Evolutionary conservation across 2,888 invertebrate species (phyloP), one percentile per base, ranked within the genome.

Genomic region (Cheiracanthium punctorium): DNA sequence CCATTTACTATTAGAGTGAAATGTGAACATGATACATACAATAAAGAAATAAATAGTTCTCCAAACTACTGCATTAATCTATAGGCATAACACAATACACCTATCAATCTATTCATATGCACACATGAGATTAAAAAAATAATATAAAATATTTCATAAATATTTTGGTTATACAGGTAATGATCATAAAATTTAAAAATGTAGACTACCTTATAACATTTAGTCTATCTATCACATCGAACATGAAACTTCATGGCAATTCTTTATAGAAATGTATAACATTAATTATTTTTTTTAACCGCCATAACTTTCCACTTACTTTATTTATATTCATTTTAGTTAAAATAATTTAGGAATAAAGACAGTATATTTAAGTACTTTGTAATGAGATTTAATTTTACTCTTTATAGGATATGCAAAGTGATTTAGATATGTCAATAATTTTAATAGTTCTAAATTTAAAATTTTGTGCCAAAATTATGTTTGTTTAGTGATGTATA

Each of bases 221-320:
- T 12, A 48, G 4, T 48, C 48, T 58, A 58, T 58, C 58, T 58
- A 58, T 58, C 58, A 58, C 58, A 58, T 58, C 58, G 12, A 48
- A 58, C 24, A 24, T 2, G 58, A 58, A 58, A 12, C 24, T 24
- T 20, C 14, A 12, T 58, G 24, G 5, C 58, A 58, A 58, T 24
- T 24, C 5, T 20, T 24, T 58, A 10, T 48, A 10, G 8, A 48
- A 48, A 14, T n/a, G n/a, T n/a, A n/a, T n/a, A n/a, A n/a, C n/a
- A n/a, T n/a, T n/a, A n/a, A n/a, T n/a, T n/a, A n/a, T n/a, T n/a
- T n/a, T n/a, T n/a, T n/a, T n/a, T n/a, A n/a, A n/a, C n/a, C n/a
- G n/a, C n/a, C n/a, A n/a, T n/a, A n/a, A n/a, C n/a, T n/a, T n/a
- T n/a, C n/a, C n/a, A n/a, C n/a, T n/a, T n/a, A n/a, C n/a, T n/a